Percentiles rank a stretch among this genome's conserved stretches.
These are phyloP conservation scores for Pongo pygmaeus DNA, from an alignment of 2,113 vertebrate species.

Conservation along the genomic window DNA sequence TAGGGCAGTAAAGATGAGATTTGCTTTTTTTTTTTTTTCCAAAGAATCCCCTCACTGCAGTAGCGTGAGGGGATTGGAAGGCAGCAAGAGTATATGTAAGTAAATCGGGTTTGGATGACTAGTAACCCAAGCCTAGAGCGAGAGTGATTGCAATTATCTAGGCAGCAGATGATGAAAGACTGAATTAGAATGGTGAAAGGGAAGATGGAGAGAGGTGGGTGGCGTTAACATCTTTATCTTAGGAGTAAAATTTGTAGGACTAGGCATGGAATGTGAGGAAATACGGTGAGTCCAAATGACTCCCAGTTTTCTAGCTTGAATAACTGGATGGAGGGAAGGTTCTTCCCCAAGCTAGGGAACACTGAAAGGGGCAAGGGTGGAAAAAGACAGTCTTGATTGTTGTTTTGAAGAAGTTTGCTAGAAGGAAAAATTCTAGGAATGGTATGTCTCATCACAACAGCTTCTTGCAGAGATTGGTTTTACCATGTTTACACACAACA, in stretches of 20 bases:
- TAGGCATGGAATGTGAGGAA: neutral
- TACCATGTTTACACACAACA: neutral
- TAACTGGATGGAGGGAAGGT: neutral
- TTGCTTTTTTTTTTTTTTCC: neutral
- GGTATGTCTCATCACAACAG: no score
- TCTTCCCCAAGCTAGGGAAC: neutral
- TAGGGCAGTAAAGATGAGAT: neutral
- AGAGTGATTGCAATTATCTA: no score
- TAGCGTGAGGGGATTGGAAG: neutral
- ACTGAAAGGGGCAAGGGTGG: accelerated
- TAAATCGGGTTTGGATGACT: neutral
- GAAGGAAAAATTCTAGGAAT: neutral
- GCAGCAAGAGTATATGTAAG: neutral
- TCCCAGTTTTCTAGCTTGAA: neutral
- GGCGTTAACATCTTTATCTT: neutral
- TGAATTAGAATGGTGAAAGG: neutral
- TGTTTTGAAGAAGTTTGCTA: neutral
- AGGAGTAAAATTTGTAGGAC: neutral
- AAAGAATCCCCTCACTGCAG: neutral
- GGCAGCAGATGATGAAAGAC: neutral
- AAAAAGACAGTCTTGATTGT: neutral
- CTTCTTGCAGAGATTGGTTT: neutral
- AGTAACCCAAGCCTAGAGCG: neutral
- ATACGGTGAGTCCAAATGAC: neutral
- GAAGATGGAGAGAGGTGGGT: neutral